Evolutionary conservation across 2,797 vertebrate genomes (phyloP), one percentile per base, ranked within the genome.

Genomic region (Acestrorhynchus altus): DNA sequence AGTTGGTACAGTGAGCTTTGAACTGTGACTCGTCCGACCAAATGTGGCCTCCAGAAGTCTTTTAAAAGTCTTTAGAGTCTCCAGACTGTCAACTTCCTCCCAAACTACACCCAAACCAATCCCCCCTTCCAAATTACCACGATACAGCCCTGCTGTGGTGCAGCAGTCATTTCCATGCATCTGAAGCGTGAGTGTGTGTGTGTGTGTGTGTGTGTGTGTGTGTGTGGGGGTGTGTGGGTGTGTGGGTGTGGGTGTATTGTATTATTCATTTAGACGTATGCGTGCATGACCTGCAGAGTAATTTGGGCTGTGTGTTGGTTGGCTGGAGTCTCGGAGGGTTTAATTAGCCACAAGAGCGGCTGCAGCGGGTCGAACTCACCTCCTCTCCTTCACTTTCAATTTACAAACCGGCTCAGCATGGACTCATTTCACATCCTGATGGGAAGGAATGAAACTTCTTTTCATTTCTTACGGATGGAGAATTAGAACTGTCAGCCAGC

Each of bases 321-420:
- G 87, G 83, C 87, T 88, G 86, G 82, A 76, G 87, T 92, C 91
- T 93, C 91, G 66, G 80, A 88, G 90, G 90, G 86, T 91, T 93
- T 92, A 91, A 92, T 93, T 92, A 93, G 90, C 89, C 81, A 85
- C 82, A 86, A 86, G 80, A 22, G 81, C 87, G 83, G 87, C 49
- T 35, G 85, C 83, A 15, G 79, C 87, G 83, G 86, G 85, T 81
- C 79, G 84, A 85, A 86, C 82, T 85, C 88, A 88, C 88, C 75
- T 79, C 40, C 35, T 78, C 73, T 84, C 83, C 74, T 73, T 81
- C 77, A 83, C 85, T 81, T 89, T 87, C 86, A 86, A 64, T 88
- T 83, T 78, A 83, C 80, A 86, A 72, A 77, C 57, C 52, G 46
- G 70, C 71, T 77, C 67, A 35, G 13, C 51, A 70, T 13, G 59